phyloP scores from a whole-genome alignment of 1,140 invertebrate species.

The Eciton burchellii region DNA sequence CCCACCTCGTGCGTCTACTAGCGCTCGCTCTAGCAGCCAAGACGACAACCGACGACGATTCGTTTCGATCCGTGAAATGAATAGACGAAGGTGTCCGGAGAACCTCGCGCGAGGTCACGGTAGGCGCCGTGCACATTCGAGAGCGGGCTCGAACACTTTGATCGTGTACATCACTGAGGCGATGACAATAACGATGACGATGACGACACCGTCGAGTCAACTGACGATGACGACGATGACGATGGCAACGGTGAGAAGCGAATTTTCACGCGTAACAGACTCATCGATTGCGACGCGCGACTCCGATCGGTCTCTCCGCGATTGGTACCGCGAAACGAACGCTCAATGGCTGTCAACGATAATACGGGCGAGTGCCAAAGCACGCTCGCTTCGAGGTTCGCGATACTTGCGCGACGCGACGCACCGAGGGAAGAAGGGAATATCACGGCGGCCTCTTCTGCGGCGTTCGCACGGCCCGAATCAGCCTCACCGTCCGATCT shows the following conservation, averaged over 20 bases:
- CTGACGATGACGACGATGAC: too few relatives aligned
- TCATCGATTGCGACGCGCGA: conserved; percentile 16
- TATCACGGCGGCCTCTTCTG: conserved; percentile 7
- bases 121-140: conserved; percentile 7
- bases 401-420: conserved; percentile 1
- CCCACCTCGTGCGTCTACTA: neutral
- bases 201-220: neutral
- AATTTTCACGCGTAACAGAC: conserved; percentile 2
- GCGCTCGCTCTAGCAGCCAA: conserved; percentile 14
- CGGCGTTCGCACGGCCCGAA: neutral
- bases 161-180: neutral
- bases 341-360: conserved; percentile 1
- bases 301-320: conserved; percentile 4
- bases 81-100: neutral
- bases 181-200: neutral
- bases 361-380: conserved; percentile 63
- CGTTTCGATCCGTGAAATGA: neutral
- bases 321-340: conserved; percentile 34
- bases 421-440: neutral
- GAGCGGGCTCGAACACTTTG: neutral
- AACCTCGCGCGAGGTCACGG: neutral
- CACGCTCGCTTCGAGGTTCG: conserved; percentile 63
- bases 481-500: conserved; percentile 27
- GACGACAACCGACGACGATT: neutral
- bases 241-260: neutral